Conservation (phyloP, 2,888 invertebrate genomes). For the Gerosis bhagava region DNA sequence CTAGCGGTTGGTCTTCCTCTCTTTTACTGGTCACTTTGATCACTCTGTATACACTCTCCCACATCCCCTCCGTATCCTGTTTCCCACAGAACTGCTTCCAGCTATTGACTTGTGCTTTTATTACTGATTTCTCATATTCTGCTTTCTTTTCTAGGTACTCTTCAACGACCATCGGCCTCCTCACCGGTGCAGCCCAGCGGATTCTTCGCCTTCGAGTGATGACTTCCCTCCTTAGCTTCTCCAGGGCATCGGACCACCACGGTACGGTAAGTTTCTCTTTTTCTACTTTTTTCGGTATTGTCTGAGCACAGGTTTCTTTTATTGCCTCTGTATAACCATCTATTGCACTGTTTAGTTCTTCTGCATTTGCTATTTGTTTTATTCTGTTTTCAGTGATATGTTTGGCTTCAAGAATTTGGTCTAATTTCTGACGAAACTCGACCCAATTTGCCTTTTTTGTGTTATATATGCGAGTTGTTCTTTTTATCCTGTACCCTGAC, state of each 20-base stretch:
- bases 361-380: not conserved
- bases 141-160: slow-evolving; percentile 1
- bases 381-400: not conserved
- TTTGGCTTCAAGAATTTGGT: no score
- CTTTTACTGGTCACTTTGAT: slow-evolving; percentile 10
- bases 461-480: not conserved
- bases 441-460: not conserved
- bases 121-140: slow-evolving; percentile 5
- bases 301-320: not conserved
- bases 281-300: slow-evolving; percentile 1
- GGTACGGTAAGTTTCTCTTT: not conserved
- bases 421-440: no score
- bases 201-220: no score
- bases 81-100: slow-evolving; percentile 27
- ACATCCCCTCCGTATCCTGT: slow-evolving; percentile 23
- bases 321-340: not conserved
- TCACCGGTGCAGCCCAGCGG: slow-evolving; percentile 3
- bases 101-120: slow-evolving; percentile 14
- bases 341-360: not conserved
- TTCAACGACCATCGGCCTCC: slow-evolving; percentile 1
- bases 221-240: not conserved
- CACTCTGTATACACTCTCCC: slow-evolving; percentile 27
- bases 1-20: slow-evolving; percentile 16
- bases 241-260: slow-evolving; percentile 1
- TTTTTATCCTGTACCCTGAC: not conserved